Evolutionary conservation across 2,113 vertebrate species (phyloP), one percentile per base, ranked within the genome.

Genomic region (Myodes glareolus): DNA sequence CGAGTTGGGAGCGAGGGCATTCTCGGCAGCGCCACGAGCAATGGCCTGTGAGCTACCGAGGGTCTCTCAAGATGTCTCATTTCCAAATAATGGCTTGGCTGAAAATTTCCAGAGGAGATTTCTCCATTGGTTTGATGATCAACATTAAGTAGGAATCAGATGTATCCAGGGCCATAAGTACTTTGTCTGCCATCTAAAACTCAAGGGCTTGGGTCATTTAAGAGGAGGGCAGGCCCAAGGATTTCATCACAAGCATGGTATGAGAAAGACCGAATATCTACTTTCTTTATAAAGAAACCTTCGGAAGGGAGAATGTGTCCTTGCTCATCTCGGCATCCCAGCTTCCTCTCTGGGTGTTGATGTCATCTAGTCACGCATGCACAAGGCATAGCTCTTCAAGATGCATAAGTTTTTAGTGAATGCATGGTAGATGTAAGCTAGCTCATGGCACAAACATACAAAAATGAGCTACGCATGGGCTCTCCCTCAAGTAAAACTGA

Each of bases 71-170:
- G 85, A 67, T 31, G 76, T 82, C 47, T 93, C 61, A 52, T 82
- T 95, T 91, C 63, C 75, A 90, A 90, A 93, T n/a, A 87, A 87
- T 31, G 25, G 12, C 58, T 68, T 88, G 68, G 80, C 58, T 61
- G 52, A 65, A 75, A 25, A 45, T 33, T 92, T 67, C 27, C 85
- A 84, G 80, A 65, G 27, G n/a, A 45, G 58, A 76, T 94, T 93
- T 85, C 36, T 58, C 36, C 39, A 94, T 45, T 2, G 67, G 27
- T 81, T 91, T 73, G 27, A 68, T 25, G 47, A 45, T 42, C 25
- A 75, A 80, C 45, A 61, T 55, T 85, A 63, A 91, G 23, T 50
- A 12, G 21, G 42, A 92, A 33, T 45, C 2, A 91, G 39, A 81
- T 55, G 27, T 21, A 68, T 4, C 31, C 33, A 7, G 8, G 8